These are phyloP conservation scores for Chitala chitala DNA, from an alignment of 2,113 vertebrate species.

Conservation along the genomic window DNA sequence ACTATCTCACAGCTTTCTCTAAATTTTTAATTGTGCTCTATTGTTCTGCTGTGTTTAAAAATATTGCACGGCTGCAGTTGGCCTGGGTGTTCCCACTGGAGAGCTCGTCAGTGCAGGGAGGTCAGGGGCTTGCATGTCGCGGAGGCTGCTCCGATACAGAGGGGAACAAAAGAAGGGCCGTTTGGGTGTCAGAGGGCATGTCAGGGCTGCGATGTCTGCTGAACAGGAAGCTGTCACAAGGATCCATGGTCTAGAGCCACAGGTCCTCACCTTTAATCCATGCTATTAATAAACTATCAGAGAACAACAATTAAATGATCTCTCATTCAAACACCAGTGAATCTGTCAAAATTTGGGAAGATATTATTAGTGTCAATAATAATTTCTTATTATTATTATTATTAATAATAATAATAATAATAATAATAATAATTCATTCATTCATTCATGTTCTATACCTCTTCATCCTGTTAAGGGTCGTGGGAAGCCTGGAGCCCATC, in stretches of 20 bases:
- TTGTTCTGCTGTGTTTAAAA: conserved; percentile 63
- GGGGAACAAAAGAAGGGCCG: conserved; percentile 54
- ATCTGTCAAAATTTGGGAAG: background rate
- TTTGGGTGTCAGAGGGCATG: conserved; percentile 45
- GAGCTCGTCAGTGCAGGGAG: conserved; percentile 44
- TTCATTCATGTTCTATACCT: too few species aligned
- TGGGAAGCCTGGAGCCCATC: too few species aligned
- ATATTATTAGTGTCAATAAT: too few species aligned
- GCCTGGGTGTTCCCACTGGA: conserved; percentile 52
- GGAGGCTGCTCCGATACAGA: conserved; percentile 43
- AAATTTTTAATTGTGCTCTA: conserved; percentile 50
- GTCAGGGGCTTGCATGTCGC: conserved; percentile 45
- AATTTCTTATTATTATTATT: background rate
- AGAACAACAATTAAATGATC: background rate
- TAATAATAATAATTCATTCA: background rate
- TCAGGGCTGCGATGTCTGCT: conserved; percentile 50
- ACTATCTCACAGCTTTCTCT: conserved; percentile 47
- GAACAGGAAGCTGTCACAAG: conserved; percentile 31
- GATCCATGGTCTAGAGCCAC: conserved; percentile 24
- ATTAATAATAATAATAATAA: background rate
- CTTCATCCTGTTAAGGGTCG: too few species aligned
- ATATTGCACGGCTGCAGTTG: conserved; percentile 50
- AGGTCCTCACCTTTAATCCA: conserved; percentile 48
- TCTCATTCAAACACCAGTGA: background rate
- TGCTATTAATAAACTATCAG: conserved; percentile 48